These are phyloP conservation scores for Erebia palarica DNA, from an alignment of 2,888 invertebrate species.

Conservation along the genomic window DNA sequence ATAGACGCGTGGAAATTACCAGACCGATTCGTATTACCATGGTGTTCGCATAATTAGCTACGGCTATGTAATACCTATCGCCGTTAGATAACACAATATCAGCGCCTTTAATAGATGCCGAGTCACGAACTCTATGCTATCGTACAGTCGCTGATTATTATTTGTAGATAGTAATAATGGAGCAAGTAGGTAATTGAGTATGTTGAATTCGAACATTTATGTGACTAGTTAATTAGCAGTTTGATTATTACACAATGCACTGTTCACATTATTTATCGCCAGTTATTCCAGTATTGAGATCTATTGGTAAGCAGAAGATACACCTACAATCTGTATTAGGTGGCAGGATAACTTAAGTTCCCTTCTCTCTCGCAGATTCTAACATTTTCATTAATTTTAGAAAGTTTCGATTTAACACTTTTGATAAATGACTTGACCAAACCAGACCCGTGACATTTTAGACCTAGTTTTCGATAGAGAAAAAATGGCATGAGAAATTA, in stretches of 20 bases:
- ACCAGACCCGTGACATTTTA: too few relatives aligned
- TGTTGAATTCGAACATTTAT: background rate
- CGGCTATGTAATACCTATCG: slow-evolving; percentile 54
- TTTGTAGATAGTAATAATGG: slow-evolving; percentile 18
- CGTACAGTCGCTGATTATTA: slow-evolving; percentile 14
- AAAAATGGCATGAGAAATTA: too few relatives aligned
- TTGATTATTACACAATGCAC: background rate
- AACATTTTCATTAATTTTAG: too few relatives aligned
- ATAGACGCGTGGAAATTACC: slow-evolving; percentile 53
- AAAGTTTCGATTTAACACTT: too few relatives aligned
- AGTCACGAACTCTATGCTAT: slow-evolving; percentile 64
- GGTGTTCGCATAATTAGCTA: slow-evolving; percentile 71
- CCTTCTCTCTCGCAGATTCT: too few relatives aligned
- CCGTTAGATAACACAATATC: slow-evolving; percentile 76
- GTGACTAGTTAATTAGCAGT: background rate
- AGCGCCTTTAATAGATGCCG: slow-evolving; percentile 70
- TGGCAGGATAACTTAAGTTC: too few relatives aligned
- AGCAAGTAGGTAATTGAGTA: slow-evolving; percentile 8
- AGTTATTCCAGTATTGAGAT: background rate
- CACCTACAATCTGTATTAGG: too few relatives aligned
- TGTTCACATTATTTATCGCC: background rate
- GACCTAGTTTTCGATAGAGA: too few relatives aligned
- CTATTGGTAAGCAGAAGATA: too few relatives aligned
- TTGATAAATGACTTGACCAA: too few relatives aligned
- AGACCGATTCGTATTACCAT: slow-evolving; percentile 67